Percentiles rank a stretch among this genome's conserved stretches.
phyloP scores from a whole-genome alignment of 2,888 invertebrate genomes.

The Laspeyria flexula region DNA sequence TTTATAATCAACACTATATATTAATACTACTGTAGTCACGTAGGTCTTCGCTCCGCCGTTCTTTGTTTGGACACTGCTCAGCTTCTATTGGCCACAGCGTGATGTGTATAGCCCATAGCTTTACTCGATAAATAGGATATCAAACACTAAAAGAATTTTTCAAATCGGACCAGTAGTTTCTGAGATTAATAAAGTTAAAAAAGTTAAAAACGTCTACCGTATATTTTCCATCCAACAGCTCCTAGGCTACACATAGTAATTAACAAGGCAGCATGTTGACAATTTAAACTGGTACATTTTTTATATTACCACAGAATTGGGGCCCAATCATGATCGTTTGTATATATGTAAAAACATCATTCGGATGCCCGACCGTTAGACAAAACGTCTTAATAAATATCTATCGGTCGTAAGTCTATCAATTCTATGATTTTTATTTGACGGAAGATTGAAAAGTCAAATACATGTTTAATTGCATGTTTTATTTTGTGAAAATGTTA shows the following conservation, averaged over 20 bases:
- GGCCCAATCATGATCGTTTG: slow-evolving; percentile 42
- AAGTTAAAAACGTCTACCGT: no score
- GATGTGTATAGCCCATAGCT: no score
- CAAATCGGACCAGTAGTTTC: no score
- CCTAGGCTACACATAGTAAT: slow-evolving; percentile 34
- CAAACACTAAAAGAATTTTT: no score
- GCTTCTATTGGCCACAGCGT: no score
- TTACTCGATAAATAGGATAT: no score
- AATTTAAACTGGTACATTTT: slow-evolving; percentile 47
- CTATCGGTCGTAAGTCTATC: slow-evolving; percentile 28
- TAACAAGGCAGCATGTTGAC: slow-evolving; percentile 43
- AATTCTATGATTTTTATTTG: slow-evolving; percentile 14
- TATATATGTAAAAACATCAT: slow-evolving; percentile 36
- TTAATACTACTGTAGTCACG: no score
- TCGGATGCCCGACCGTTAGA: slow-evolving; percentile 35
- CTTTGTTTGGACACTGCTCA: no score
- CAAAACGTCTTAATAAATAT: slow-evolving; percentile 42
- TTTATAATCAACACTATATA: no score
- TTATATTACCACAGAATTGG: slow-evolving; percentile 32
- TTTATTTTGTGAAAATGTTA: slow-evolving; percentile 31
- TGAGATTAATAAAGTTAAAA: no score
- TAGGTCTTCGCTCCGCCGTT: no score
- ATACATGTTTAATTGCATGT: slow-evolving; percentile 18
- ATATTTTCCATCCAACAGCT: no score
- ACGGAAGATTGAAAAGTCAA: slow-evolving; percentile 17